Evolutionary conservation across 2,888 invertebrate species (phyloP).

Genomic region (Caenorhabditis japonica): DNA sequence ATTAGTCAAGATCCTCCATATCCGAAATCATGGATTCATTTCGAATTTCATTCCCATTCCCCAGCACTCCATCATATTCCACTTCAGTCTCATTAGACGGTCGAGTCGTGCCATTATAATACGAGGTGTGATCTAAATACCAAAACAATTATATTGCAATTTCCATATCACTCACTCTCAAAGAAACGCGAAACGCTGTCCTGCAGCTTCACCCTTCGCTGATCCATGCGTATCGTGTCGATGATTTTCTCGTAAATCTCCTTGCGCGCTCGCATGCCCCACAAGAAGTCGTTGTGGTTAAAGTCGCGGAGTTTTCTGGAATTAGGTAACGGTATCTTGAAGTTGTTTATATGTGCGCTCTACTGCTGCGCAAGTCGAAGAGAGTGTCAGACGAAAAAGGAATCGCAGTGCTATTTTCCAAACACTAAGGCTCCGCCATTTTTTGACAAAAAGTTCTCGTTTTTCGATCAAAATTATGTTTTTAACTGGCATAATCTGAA

Average conservation of each 20-base stretch:
- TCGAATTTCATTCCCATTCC: neutral
- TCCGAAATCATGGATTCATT: neutral
- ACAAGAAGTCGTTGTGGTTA: slow-evolving; percentile 76
- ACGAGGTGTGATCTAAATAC: neutral
- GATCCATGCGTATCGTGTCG: slow-evolving; percentile 62
- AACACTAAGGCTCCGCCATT: too few species aligned
- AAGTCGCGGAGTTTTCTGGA: slow-evolving; percentile 66
- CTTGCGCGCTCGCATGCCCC: slow-evolving; percentile 74
- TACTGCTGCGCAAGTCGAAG: too few species aligned
- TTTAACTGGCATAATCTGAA: too few species aligned
- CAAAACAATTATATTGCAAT: too few species aligned
- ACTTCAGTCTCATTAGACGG: neutral
- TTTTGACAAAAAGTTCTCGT: too few species aligned
- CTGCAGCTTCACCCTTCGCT: slow-evolving; percentile 50
- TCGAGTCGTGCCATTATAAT: too few species aligned
- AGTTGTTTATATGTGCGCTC: too few species aligned
- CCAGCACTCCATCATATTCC: neutral
- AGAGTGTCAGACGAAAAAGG: too few species aligned
- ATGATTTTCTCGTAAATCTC: slow-evolving; percentile 74
- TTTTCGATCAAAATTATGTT: too few species aligned
- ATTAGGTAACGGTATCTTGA: too few species aligned
- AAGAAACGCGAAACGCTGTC: slow-evolving; percentile 43
- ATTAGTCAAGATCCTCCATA: neutral
- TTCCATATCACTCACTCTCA: slow-evolving; percentile 28
- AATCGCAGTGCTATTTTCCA: too few species aligned